Conservation (phyloP, 2,797 vertebrate genomes). For the Morelia viridis region DNA sequence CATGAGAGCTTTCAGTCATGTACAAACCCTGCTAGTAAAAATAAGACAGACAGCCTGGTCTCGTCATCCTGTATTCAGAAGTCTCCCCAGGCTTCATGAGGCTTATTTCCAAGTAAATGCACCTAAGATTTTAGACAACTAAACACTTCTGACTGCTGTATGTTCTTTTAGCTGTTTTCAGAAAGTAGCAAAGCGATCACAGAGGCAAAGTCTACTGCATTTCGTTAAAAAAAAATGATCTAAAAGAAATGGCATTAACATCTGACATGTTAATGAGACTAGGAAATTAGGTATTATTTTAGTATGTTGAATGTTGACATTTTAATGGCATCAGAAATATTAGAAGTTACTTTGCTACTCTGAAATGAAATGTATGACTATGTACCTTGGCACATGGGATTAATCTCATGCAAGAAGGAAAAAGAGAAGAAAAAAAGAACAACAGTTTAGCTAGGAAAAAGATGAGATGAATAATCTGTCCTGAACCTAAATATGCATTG, state of each 20-base stretch:
- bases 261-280: constrained; percentile 46
- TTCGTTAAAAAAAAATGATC: background rate
- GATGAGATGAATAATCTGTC: background rate
- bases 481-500: background rate
- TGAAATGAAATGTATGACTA: constrained; percentile 4
- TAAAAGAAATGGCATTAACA: constrained; percentile 28
- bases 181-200: constrained; percentile 2
- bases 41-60: background rate
- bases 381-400: constrained; percentile 1
- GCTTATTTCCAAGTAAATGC: background rate
- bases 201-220: constrained; percentile 6
- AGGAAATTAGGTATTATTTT: constrained; percentile 35
- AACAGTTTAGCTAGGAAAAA: background rate
- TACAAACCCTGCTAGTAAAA: background rate
- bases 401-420: background rate
- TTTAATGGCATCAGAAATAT: constrained; percentile 40
- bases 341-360: constrained; percentile 26
- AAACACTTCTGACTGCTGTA: background rate
- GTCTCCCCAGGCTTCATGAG: background rate
- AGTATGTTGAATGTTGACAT: background rate
- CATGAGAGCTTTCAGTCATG: background rate
- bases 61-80: background rate
- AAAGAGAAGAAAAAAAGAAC: background rate
- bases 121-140: background rate
- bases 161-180: background rate